These are phyloP conservation scores for Phymatocera aterrima DNA, from an alignment of 2,888 invertebrate species.

Conservation along the genomic window DNA sequence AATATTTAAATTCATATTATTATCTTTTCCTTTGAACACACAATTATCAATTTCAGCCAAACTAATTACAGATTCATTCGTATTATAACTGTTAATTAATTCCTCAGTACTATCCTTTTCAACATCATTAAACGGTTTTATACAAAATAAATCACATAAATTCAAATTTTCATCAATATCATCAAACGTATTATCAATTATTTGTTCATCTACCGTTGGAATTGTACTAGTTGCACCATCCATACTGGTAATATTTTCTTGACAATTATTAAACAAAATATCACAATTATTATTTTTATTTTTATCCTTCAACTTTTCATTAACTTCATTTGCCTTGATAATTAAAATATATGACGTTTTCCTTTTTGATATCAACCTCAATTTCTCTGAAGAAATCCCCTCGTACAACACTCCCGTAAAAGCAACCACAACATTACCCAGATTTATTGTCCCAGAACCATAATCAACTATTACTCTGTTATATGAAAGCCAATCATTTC, in stretches of 20 bases:
- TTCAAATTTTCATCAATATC: background rate
- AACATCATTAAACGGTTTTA: too few species aligned
- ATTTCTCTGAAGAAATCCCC: conserved; percentile 3
- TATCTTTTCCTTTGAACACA: background rate
- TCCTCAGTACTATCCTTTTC: background rate
- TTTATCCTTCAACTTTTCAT: background rate
- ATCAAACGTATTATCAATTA: background rate
- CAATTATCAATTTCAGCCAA: background rate
- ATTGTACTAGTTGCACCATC: background rate
- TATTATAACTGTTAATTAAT: background rate
- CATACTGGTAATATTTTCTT: background rate
- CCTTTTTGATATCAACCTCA: background rate
- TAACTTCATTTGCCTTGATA: background rate
- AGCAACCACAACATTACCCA: background rate
- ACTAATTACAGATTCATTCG: background rate
- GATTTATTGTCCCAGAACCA: background rate
- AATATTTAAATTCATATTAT: background rate
- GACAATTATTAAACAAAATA: background rate
- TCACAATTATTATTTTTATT: background rate
- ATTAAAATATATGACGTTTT: background rate
- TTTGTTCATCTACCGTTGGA: background rate
- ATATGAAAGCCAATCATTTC: background rate
- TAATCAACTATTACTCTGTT: conserved; percentile 1
- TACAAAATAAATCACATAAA: background rate
- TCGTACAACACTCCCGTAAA: background rate